Evolutionary conservation across 2,113 vertebrate species (phyloP).

Genomic region (Sus scrofa): DNA sequence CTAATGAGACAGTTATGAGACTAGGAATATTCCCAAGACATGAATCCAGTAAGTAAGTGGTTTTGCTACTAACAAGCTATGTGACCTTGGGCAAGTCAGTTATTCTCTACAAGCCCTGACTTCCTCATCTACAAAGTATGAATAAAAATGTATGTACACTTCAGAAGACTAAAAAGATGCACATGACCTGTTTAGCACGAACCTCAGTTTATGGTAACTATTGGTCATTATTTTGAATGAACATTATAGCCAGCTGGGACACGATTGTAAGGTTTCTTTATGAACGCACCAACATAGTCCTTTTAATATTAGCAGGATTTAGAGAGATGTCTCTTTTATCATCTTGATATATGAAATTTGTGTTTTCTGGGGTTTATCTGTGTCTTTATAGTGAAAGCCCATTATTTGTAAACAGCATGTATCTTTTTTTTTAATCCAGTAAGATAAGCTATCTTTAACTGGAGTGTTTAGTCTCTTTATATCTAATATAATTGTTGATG

Average conservation of each 20-base stretch:
- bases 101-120: not conserved
- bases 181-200: not conserved
- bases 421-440: not conserved
- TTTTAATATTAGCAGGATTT: not conserved
- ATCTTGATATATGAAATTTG: not conserved
- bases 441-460: not conserved
- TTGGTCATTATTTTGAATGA: not conserved
- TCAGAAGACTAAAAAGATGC: not conserved
- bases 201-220: not conserved
- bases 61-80: conserved; percentile 15
- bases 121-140: conserved; percentile 48
- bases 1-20: conserved; percentile 37
- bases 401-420: not conserved
- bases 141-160: conserved; percentile 13
- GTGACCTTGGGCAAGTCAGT: conserved; percentile 18
- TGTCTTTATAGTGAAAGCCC: conserved; percentile 12
- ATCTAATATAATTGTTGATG: not conserved
- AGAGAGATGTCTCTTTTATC: not conserved
- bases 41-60: not conserved
- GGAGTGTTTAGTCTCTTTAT: not conserved
- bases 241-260: not conserved
- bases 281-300: not conserved
- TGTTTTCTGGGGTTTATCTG: not conserved
- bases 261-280: not conserved
- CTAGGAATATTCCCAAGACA: not conserved